Evolutionary conservation across 2,888 invertebrate species (phyloP), one percentile per base, ranked within the genome.

Genomic region (Melinopterus prodromus): DNA sequence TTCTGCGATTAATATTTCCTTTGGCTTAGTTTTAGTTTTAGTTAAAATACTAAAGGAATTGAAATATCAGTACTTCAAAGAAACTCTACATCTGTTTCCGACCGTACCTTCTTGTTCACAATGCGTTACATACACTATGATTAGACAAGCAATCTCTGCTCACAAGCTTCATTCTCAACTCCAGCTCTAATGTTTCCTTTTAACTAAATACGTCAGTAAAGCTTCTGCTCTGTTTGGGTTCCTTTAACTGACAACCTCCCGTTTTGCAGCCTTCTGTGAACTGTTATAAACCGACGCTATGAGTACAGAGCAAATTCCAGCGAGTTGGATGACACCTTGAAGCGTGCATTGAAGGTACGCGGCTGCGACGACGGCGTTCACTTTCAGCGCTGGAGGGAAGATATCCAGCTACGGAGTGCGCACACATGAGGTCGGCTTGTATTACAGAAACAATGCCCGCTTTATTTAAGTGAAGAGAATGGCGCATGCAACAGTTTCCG

Each of bases 251-350:
- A 12, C 12, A 53, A 53, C 53, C 53, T 53, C 7, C 53, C 53
- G 12, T 53, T 12, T 4, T 53, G 53, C 2, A 53, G 53, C 53
- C 53, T 53, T 53, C 53, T 9, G 53, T 53, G 53, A 53, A 53
- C 53, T 53, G 53, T 53, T 53, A 53, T 53, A 53, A 53, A 53
- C 53, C 53, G 53, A 53, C 53, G 53, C 53, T 53, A 6, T 53
- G 53, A 9, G 53, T 53, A 53, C 53, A 53, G 53, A 53, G 53
- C 53, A 12, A 53, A 53, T 53, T 53, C 53, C 53, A 53, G 53
- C 53, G 53, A 53, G 53, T 53, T 53, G 53, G 53, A 53, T 53
- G 53, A 53, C 53, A 53, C 53, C 53, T 53, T 53, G 53, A 53
- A 53, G 53, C 53, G 53, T 12, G 53, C 53, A 53, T 12, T 53